Base-by-base conservation (phyloP, 2,888 invertebrate genomes). In the Seira sanloemensis region DNA sequence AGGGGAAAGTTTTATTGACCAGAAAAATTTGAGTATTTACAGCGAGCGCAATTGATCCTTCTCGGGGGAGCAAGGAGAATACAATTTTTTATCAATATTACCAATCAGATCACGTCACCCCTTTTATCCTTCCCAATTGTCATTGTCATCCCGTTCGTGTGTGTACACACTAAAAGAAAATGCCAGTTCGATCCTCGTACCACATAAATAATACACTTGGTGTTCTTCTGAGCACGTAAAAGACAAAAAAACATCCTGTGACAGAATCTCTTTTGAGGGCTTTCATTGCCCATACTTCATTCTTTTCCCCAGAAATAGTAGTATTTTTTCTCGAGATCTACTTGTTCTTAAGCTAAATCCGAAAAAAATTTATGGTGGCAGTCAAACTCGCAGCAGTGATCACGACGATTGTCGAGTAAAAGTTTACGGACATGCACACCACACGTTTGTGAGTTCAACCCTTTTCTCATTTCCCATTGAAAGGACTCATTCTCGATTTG, bases 311-410 rank as follows among this genome's bases (percentile, higher is more conserved):
- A 9, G 21, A 50, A 62, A 19, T 21, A 23, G 21, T 4, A 9
- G 21, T 62, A 62, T 62, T 62, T 62, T 37, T 62, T 21, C 12
- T 50, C 19, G 62, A 62, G 62, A 62, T 62, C 62, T 62, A 62
- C 21, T 62, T 23, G 21, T 62, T 62, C 23, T 62, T 23, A 62
- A 62, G 23, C 62, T 62, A 62, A 84, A 75, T 74, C 68, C 75
- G 25, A 23, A 69, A 62, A 77, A 71, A 84, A 84, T 84, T 84
- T 84, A 84, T 84, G 78, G 78, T 73, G 69, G 84, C 71, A 84
- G 84, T 84, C 84, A 84, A 74, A 75, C 68, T 84, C 84, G 68
- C 84, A 78, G 84, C 78, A 84, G 84, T 84, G 78, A 84, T 84
- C 84, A 78, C 46, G 74, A 78, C 26, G 27, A 71, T n/a, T n/a